These are phyloP conservation scores for Drosophila sordidula DNA, from an alignment of 2,888 invertebrate species.

Conservation along the genomic window DNA sequence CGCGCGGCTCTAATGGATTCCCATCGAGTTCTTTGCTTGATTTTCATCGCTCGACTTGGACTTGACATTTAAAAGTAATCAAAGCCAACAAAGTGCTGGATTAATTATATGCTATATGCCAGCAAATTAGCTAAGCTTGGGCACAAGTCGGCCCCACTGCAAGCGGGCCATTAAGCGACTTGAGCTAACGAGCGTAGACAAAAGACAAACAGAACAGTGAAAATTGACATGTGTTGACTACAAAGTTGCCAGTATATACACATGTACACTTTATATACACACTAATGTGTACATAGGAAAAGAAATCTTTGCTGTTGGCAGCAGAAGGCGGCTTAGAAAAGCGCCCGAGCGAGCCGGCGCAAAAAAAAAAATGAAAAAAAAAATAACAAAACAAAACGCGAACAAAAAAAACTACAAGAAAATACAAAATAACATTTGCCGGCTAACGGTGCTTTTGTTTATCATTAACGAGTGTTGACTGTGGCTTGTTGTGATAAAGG, in stretches of 20 bases:
- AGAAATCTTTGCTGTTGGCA: constrained; percentile 31
- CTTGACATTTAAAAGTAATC: constrained; percentile 15
- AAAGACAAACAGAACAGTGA: constrained; percentile 43
- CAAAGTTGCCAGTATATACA: constrained; percentile 35
- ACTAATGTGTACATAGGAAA: constrained; percentile 22
- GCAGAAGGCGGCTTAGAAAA: constrained; percentile 52
- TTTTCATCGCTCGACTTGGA: too few species aligned
- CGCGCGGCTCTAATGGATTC: constrained; percentile 40
- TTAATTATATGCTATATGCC: constrained; percentile 33
- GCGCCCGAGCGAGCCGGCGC: constrained; percentile 48
- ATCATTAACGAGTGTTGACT: constrained; percentile 50
- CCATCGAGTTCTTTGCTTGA: not conserved
- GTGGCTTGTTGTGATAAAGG: constrained; percentile 11
- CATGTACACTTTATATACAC: constrained; percentile 5
- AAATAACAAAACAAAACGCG: constrained; percentile 34
- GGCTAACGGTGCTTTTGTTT: constrained; percentile 65
- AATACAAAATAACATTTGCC: constrained; percentile 40
- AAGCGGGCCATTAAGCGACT: constrained; percentile 21
- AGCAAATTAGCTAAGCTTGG: constrained; percentile 53
- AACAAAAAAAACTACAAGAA: constrained; percentile 15
- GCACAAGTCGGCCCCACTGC: constrained; percentile 3
- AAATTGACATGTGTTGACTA: constrained; percentile 58
- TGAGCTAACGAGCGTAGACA: constrained; percentile 30
- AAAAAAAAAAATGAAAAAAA: constrained; percentile 28
- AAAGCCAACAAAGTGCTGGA: constrained; percentile 23